A percentile compares a stretch with the other conserved stretches of the same genome.
Conservation (phyloP, 2,113 vertebrate species). For the Myotis brandtii region DNA sequence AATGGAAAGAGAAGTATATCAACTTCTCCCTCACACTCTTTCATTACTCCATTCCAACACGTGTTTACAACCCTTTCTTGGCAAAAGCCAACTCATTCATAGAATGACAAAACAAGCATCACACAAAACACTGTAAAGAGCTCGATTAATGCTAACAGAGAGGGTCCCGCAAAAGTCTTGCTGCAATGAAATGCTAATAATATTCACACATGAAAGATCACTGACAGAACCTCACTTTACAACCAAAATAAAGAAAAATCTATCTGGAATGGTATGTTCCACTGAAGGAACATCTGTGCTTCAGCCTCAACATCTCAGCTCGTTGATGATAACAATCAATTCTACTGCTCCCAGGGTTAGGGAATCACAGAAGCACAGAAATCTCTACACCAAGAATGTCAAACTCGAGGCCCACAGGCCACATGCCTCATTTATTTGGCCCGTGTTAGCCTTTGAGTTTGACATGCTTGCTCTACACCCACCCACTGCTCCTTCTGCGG, state of each 20-base stretch:
- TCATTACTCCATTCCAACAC: not conserved
- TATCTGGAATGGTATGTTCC: not conserved
- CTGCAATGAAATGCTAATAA: not conserved
- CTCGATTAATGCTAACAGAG: not conserved
- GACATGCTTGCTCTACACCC: not conserved
- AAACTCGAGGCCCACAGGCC: too few species aligned
- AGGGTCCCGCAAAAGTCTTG: not conserved
- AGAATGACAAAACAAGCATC: not conserved
- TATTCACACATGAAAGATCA: not conserved
- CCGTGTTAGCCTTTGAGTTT: too few species aligned
- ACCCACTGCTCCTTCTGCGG: not conserved
- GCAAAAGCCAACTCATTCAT: not conserved
- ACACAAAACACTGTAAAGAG: not conserved
- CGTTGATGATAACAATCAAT: rapidly evolving
- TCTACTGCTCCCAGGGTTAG: not conserved
- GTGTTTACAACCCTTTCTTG: not conserved
- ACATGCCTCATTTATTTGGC: too few species aligned
- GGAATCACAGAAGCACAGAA: not conserved
- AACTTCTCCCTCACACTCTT: not conserved
- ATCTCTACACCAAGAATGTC: not conserved
- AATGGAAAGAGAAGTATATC: not conserved
- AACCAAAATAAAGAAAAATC: not conserved
- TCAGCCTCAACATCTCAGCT: not conserved
- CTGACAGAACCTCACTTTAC: not conserved
- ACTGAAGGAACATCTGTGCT: not conserved